These are phyloP conservation scores for Eulimnadia texana DNA, from an alignment of 1,140 invertebrate genomes.

Conservation along the genomic window DNA sequence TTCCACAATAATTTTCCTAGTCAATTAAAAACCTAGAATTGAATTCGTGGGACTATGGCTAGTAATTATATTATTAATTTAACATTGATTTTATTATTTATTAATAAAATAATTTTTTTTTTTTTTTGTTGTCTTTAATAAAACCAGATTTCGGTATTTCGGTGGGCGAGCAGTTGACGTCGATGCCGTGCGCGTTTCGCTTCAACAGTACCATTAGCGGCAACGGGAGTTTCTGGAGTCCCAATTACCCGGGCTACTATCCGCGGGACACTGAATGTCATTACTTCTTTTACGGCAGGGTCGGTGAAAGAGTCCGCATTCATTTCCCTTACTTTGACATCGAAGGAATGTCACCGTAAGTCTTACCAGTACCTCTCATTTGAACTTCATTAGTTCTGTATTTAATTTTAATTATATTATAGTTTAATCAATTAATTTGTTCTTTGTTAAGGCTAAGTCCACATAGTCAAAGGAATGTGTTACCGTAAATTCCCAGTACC, in stretches of 20 bases:
- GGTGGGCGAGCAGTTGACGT: slow-evolving; percentile 51
- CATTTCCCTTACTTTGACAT: slow-evolving; percentile 83
- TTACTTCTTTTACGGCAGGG: slow-evolving; percentile 78
- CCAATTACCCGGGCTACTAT: slow-evolving; percentile 85
- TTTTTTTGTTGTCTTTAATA: slow-evolving; percentile 17
- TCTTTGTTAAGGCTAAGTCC: background rate
- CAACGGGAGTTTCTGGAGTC: slow-evolving; percentile 73
- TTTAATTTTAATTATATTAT: no score
- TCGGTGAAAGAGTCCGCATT: slow-evolving; percentile 65
- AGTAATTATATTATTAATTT: background rate
- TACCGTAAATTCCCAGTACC: no score
- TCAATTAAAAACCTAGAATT: no score
- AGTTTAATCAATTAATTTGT: no score
- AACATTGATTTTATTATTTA: background rate
- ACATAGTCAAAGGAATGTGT: no score
- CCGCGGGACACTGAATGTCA: slow-evolving; percentile 84
- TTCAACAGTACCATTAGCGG: slow-evolving; percentile 44
- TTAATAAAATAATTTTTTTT: background rate
- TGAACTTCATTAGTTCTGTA: background rate
- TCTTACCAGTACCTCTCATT: background rate
- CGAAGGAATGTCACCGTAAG: slow-evolving; percentile 78
- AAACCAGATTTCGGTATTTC: slow-evolving; percentile 52
- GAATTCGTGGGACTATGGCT: no score
- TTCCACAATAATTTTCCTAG: no score
- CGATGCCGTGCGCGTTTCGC: slow-evolving; percentile 58